Evolutionary conservation across 2,888 invertebrate species (phyloP).

Genomic region (Hyppa rectilinea): DNA sequence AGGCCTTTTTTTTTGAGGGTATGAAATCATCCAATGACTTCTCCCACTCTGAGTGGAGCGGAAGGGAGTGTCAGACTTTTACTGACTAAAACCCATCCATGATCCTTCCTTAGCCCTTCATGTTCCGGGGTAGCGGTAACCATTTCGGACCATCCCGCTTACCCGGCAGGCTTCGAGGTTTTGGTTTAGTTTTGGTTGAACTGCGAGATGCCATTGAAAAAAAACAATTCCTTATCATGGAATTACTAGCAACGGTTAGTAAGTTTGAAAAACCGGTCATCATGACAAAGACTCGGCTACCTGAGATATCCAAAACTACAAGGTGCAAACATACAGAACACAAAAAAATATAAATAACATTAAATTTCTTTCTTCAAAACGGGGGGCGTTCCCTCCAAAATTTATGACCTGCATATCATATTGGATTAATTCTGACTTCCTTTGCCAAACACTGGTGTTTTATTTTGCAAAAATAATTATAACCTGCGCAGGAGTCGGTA

Average conservation of each 20-base stretch:
- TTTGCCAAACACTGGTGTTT: slow-evolving; percentile 37
- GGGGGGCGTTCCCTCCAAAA: slow-evolving; percentile 41
- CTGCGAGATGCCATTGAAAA: no score
- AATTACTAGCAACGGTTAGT: neutral
- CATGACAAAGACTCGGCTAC: slow-evolving; percentile 18
- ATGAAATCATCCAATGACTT: no score
- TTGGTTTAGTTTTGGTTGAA: no score
- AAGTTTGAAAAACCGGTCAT: neutral
- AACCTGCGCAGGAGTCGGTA: neutral
- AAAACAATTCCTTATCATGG: no score
- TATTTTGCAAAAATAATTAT: slow-evolving; percentile 23
- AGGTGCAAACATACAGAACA: slow-evolving; percentile 25
- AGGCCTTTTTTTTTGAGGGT: no score
- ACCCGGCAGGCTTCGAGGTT: no score
- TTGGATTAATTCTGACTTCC: slow-evolving; percentile 35
- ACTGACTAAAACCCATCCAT: no score
- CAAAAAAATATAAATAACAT: slow-evolving; percentile 19
- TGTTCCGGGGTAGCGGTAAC: no score
- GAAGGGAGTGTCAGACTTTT: no score
- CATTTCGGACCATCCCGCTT: no score
- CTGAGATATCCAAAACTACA: slow-evolving; percentile 26
- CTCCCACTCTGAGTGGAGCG: no score
- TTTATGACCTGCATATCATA: slow-evolving; percentile 37
- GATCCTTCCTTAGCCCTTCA: no score
- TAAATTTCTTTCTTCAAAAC: slow-evolving; percentile 19